Base-by-base conservation (phyloP, 2,113 vertebrate genomes). In the Aleadryas rufinucha region DNA sequence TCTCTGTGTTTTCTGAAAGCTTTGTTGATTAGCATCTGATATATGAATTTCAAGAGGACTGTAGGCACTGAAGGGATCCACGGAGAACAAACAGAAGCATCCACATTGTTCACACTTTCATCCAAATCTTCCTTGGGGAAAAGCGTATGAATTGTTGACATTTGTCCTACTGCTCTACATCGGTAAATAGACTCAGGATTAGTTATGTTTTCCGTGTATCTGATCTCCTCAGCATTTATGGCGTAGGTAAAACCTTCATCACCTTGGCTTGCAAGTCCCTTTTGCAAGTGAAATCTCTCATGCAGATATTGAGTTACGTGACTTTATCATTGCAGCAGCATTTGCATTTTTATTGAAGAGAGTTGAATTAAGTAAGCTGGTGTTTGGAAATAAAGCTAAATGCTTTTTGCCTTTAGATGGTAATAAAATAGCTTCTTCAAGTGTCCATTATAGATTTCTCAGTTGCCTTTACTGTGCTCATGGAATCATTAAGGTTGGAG, bases 21-120 rank as follows among this genome's bases (percentile, higher is more conserved):
- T 88, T 89, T 94, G 59, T 83, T 88, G 85, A 84, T 86, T 78
- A 71, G 68, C 69, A 78, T 87, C 90, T 71, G 52, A 90, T 45
- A 42, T 13, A 82, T 69, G 83, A 76, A 90, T 94, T 92, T 95
- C 56, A 90, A 22, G 68, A 74, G n/a, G 26, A 15, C 35, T 75
- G 52, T 68, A 71, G 71, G 45, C 39, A 45, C 89, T 42, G n/a
- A 53, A 79, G 57, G 45, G 57, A 71, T 95, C 50, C 69, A 31
- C 14, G 59, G 78, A 95, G 27, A 93, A 50, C 65, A 93, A 79
- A 84, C 16, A 42, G 74, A 87, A 69, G 70, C 1, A 0, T 84
- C 56, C 13, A 24, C 4, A 1, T 20, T 49, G 10, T 54, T 37
- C 52, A 26, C 0, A 2, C 52, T 87, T 96, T 77, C 50, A 89